Base-by-base conservation (phyloP, 2,888 invertebrate genomes). In the Cheilosia pagana region DNA sequence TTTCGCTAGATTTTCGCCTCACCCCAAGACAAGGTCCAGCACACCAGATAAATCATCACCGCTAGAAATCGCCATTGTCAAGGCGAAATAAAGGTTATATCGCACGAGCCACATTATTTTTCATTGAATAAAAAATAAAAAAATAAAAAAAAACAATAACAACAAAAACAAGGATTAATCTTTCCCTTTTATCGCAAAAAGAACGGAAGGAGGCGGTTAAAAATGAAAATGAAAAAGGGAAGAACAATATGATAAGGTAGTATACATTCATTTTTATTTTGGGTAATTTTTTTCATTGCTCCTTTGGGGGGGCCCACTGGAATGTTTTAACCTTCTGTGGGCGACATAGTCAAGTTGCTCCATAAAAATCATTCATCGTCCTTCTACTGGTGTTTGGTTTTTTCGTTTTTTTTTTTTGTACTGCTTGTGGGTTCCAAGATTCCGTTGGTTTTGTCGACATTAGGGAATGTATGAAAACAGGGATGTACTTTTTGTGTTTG, bases 151-250 rank as follows among this genome's bases (percentile, higher is more conserved):
- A 65, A 12, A 52, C 68, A 74, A 35, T 43, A 63, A 70, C 62
- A 83, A 83, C 67, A 83, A 83, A 83, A 79, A 75, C 63, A 79
- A 19, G 74, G 53, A 83, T 83, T 83, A 83, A 79, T 83, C 79
- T 79, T 74, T 50, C 60, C 72, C 63, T 83, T 83, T 75, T 79
- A 79, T 75, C 74, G 57, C 52, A 59, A 45, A 52, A 74, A 65
- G 28, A 79, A 52, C 79, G 79, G 74, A 83, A 79, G 79, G 62
- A 75, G 83, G 79, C 74, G 68, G 79, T 83, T 83, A 79, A 83
- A 79, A 79, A 74, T 68, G 70, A 81, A 53, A 76, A 70, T 65
- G 65, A 65, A 63, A 59, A 79, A 70, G 53, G 72, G 63, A 74
- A 75, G 74, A 79, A 79, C 79, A 79, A 74, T 68, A 75, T 83